These are phyloP conservation scores for Octopus sinensis DNA, from an alignment of 1,140 invertebrate genomes.

Conservation along the genomic window DNA sequence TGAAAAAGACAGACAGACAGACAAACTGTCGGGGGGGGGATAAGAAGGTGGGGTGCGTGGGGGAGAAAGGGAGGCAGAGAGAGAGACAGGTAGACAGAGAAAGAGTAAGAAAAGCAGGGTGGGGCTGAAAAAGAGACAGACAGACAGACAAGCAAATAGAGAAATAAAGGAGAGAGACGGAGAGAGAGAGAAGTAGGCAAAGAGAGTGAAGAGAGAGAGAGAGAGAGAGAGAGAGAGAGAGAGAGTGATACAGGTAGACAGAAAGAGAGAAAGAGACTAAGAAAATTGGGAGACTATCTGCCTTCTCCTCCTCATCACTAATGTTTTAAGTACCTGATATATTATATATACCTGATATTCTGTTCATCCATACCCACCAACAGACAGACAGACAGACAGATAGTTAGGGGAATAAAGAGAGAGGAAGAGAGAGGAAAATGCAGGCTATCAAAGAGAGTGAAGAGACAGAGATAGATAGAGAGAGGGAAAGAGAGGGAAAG, in stretches of 20 bases:
- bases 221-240: background rate
- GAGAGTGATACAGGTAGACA: background rate
- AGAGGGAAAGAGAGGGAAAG: conserved; percentile 7
- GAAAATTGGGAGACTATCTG: background rate
- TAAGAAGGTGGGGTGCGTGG: no score
- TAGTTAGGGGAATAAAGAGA: background rate
- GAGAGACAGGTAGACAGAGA: conserved; percentile 8
- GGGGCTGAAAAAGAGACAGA: background rate
- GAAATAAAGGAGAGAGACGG: background rate
- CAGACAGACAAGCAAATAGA: background rate
- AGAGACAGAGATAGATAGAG: conserved; percentile 11
- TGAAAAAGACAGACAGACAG: background rate
- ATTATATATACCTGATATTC: no score
- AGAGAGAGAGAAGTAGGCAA: background rate
- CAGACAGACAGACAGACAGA: no score
- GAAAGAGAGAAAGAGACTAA: conserved; percentile 3
- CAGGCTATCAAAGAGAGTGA: conserved; percentile 13
- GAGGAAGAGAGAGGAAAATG: background rate
- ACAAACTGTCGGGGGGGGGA: background rate
- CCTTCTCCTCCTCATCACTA: no score
- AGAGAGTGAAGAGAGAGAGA: conserved; percentile 1
- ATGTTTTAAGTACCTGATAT: no score
- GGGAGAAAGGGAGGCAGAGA: background rate
- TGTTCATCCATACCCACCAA: no score
- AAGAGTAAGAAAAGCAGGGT: background rate